A percentile compares a stretch with the other conserved stretches of the same genome.
phyloP scores from a whole-genome alignment of 1,140 invertebrate genomes.

The Macrobrachium rosenbergii region DNA sequence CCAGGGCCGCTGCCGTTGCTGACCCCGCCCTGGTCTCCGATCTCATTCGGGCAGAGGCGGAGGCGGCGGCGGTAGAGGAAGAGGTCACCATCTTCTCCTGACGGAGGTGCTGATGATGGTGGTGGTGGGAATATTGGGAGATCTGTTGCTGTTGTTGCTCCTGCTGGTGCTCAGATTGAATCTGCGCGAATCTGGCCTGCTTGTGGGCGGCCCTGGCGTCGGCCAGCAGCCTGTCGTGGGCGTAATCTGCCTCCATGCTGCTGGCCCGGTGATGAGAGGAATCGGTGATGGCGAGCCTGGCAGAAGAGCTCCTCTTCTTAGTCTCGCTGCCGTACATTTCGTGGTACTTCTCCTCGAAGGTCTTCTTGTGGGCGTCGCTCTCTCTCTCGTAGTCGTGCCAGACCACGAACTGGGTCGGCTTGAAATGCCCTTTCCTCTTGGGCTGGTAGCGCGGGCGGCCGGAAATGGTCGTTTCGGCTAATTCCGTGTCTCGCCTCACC shows the following conservation, averaged over 20 bases:
- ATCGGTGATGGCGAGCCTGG: neutral
- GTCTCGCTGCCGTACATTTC: neutral
- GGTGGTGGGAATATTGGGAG: neutral
- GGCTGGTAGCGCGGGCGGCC: constrained; percentile 28
- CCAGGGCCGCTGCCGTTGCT: neutral
- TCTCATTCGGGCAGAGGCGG: constrained; percentile 11
- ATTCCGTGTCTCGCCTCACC: constrained; percentile 16
- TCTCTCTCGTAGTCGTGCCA: constrained; percentile 38
- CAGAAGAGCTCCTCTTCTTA: neutral
- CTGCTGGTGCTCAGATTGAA: neutral
- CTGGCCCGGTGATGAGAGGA: neutral
- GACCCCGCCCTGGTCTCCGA: constrained; percentile 8
- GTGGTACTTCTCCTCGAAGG: neutral
- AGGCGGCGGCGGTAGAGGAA: neutral
- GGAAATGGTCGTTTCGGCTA: neutral
- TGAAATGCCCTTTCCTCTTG: constrained; percentile 27
- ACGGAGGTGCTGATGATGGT: too few species aligned
- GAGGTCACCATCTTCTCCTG: neutral
- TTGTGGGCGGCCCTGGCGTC: constrained; percentile 26
- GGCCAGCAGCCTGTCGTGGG: constrained; percentile 18
- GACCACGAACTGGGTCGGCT: constrained; percentile 39
- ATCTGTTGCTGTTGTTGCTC: neutral
- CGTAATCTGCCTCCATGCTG: neutral
- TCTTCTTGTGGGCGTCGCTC: neutral
- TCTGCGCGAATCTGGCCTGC: neutral